Evolutionary conservation across 1,140 invertebrate species (phyloP), one percentile per base, ranked within the genome.

Genomic region (Zaprionus davidi): DNA sequence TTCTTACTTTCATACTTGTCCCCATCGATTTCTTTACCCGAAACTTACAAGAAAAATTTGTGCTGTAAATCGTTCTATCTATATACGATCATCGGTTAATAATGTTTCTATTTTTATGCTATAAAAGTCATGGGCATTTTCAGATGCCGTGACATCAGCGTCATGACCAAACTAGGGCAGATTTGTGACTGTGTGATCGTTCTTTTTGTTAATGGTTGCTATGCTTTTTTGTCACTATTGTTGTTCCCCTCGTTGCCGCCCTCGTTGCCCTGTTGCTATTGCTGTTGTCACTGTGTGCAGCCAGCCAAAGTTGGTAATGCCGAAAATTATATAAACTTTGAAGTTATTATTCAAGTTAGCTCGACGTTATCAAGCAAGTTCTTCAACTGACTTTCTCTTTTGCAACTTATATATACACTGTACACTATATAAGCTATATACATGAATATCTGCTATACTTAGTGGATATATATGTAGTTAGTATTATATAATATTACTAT

Each of bases 101-200:
- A 51, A 51, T 56, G 6, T 11, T 34, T 56, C 53, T 56, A 56
- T 56, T 56, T 56, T 56, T 56, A 56, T 56, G 26, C 53, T 28
- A 31, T 56, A 56, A 56, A 56, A 56, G 26, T 56, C 53, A 56
- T 56, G 53, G 53, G 53, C 53, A 56, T 56, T 56, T 56, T 56
- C 53, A 12, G 6, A 17, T 56, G 15, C 26, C 53, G 53, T 56
- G 53, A 56, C 53, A 56, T 56, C 53, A 56, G 53, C 53, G 5
- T 31, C 53, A 56, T 56, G 53, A 56, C 53, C 53, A 71, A 58
- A 65, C 57, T 70, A 60, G 66, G 66, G 66, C 66, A 69, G 34
- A 46, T 59, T 20, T 41, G 64, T 44, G 6, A 17, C n/a, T 46
- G 49, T 69, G 20, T 60, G 66, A 67, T 67, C 55, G 41, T 69